Evolutionary conservation across 2,113 vertebrate species (phyloP).

Genomic region (Proteles cristata): DNA sequence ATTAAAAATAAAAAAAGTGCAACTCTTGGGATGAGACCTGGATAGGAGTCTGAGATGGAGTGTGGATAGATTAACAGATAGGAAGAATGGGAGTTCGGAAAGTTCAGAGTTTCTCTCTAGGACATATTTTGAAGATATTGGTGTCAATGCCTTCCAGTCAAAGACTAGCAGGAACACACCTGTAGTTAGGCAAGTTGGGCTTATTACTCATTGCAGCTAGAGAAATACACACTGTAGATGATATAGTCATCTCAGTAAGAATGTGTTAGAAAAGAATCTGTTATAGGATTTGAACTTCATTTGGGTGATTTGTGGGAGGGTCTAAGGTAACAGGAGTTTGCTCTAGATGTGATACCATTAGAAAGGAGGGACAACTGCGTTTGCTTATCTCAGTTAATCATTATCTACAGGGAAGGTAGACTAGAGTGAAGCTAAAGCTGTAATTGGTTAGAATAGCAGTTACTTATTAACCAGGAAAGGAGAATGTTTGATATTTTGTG

Average conservation of each 20-base stretch:
- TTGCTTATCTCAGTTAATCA: not conserved
- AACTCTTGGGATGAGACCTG: not conserved
- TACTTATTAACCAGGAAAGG: not conserved
- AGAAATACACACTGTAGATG: not conserved
- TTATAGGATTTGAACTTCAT: not conserved
- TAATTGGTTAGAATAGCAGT: not conserved
- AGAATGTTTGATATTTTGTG: not conserved
- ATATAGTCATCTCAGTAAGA: not conserved
- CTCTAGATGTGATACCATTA: not conserved
- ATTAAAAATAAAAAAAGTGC: not conserved
- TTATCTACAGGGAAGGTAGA: not conserved
- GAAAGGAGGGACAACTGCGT: not conserved
- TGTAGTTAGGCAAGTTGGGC: not conserved
- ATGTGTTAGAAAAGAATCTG: not conserved
- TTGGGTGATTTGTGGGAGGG: not conserved
- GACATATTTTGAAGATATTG: not conserved
- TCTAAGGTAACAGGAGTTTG: not conserved
- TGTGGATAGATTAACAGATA: not conserved
- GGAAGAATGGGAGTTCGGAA: not conserved
- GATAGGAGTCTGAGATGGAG: not conserved
- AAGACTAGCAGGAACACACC: not conserved
- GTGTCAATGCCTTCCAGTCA: not conserved
- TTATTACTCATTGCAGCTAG: not conserved
- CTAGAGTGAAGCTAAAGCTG: not conserved
- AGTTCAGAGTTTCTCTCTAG: not conserved